These are phyloP conservation scores for Castor canadensis DNA, from an alignment of 2,113 vertebrate species.

Conservation along the genomic window DNA sequence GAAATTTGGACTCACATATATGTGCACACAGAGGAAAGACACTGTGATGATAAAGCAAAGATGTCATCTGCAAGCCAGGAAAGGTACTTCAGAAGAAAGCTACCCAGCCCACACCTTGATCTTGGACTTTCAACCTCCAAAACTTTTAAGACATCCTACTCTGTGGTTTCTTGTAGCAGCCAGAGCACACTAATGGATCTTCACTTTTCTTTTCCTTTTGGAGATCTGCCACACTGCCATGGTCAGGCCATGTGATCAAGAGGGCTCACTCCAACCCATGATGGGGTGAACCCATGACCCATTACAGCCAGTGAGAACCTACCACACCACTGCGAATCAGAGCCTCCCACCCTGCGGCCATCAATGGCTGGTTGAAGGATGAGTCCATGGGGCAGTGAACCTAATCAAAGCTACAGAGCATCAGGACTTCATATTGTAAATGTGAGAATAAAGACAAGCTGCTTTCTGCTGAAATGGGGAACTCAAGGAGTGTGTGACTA, in stretches of 20 bases:
- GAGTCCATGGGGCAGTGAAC: too few relatives aligned
- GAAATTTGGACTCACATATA: background rate
- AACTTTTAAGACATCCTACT: background rate
- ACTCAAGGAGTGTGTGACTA: background rate
- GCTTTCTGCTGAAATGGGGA: background rate
- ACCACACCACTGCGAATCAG: too few relatives aligned
- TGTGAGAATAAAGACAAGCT: background rate
- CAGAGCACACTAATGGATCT: background rate
- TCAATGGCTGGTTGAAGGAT: too few relatives aligned
- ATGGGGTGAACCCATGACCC: too few relatives aligned
- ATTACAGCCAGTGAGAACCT: background rate
- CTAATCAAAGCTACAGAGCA: background rate
- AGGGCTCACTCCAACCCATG: too few relatives aligned
- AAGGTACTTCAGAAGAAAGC: background rate
- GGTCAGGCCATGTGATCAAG: background rate
- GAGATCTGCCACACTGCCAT: background rate
- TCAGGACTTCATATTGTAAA: background rate
- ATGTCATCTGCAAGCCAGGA: background rate
- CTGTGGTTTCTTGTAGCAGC: background rate
- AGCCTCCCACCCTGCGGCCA: too few relatives aligned
- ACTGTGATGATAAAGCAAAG: background rate
- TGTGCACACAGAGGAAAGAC: too few relatives aligned
- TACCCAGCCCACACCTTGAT: too few relatives aligned
- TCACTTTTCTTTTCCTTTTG: background rate
- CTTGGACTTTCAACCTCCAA: too few relatives aligned